A percentile compares a stretch with the other conserved stretches of the same genome.
Evolutionary conservation across 2,888 invertebrate species (phyloP).

Genomic region (Polia nebulosa): DNA sequence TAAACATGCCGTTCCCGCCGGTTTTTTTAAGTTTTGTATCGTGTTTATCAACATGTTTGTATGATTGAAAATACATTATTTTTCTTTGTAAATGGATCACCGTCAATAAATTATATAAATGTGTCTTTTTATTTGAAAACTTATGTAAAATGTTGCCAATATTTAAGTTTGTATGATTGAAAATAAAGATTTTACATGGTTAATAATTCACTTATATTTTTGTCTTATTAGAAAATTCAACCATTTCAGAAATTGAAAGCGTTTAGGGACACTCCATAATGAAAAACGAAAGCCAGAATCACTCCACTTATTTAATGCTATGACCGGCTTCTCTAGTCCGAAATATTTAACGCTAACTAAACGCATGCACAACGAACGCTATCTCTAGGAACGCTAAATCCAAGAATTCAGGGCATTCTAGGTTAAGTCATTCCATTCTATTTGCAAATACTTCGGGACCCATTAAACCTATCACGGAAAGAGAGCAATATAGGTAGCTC

Average conservation of each 20-base stretch:
- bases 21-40: conserved; percentile 15
- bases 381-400: background rate
- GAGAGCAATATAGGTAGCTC: background rate
- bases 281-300: background rate
- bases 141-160: conserved; percentile 17
- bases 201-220: background rate
- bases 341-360: background rate
- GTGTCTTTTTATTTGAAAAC: background rate
- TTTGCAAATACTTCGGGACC: background rate
- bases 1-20: conserved; percentile 5
- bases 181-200: conserved; percentile 22
- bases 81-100: background rate
- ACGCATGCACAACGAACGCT: background rate
- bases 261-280: no score
- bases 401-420: background rate
- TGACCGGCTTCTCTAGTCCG: background rate
- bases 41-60: conserved; percentile 25
- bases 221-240: background rate
- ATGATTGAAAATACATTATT: conserved; percentile 9
- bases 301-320: background rate
- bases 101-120: background rate
- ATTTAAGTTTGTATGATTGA: conserved; percentile 27
- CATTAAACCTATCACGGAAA: background rate
- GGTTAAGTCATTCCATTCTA: background rate
- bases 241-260: background rate